Evolutionary conservation across 1,140 invertebrate species (phyloP).

Genomic region (Neodiprion virginianus): DNA sequence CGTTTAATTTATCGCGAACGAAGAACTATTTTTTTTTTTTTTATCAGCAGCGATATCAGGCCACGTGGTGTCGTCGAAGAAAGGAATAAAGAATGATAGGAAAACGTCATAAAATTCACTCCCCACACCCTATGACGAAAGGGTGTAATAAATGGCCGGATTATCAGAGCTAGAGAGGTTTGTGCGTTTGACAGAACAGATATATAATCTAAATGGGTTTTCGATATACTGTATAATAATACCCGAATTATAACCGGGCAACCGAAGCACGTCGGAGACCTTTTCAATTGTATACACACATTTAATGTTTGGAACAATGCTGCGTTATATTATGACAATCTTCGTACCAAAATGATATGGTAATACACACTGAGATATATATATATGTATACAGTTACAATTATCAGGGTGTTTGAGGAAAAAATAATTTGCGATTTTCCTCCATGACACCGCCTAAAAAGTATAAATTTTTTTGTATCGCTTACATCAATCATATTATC

Average conservation of each 20-base stretch:
- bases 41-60: neutral
- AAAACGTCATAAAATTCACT: constrained; percentile 54
- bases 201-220: constrained; percentile 59
- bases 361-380: too few species aligned
- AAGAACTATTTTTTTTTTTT: neutral
- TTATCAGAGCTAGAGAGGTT: constrained; percentile 44
- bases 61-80: neutral
- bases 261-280: too few species aligned
- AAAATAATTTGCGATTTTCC: too few species aligned
- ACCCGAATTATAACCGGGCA: too few species aligned
- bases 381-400: too few species aligned
- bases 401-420: too few species aligned
- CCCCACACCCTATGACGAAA: constrained; percentile 49
- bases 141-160: constrained; percentile 46
- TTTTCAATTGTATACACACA: neutral
- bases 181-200: constrained; percentile 59
- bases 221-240: constrained; percentile 47
- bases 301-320: neutral
- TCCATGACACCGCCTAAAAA: too few species aligned
- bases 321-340: too few species aligned
- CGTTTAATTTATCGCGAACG: too few species aligned
- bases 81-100: constrained; percentile 30
- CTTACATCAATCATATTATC: too few species aligned
- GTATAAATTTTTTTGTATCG: too few species aligned
- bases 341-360: too few species aligned